Percentiles rank a stretch among this genome's conserved stretches.
These are phyloP conservation scores for Aphis craccivora DNA, from an alignment of 1,140 invertebrate genomes.

Conservation along the genomic window DNA sequence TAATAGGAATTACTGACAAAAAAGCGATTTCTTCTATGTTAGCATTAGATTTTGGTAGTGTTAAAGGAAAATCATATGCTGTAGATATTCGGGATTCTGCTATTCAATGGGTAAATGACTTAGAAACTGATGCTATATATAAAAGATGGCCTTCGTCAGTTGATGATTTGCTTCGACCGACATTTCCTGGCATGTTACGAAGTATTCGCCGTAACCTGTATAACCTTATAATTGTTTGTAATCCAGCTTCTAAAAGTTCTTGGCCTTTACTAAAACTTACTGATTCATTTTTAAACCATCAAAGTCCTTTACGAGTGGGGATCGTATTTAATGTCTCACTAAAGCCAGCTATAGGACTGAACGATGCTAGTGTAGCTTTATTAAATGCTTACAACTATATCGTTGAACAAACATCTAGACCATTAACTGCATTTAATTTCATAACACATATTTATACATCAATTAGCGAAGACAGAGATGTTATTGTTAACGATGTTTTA, in stretches of 20 bases:
- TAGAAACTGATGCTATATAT: slow-evolving; percentile 90
- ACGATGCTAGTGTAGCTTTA: slow-evolving; percentile 83
- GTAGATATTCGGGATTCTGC: slow-evolving; percentile 92
- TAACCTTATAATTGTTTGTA: slow-evolving; percentile 87
- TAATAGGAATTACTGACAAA: slow-evolving; percentile 61
- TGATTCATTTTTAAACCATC: slow-evolving; percentile 91
- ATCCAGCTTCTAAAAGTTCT: slow-evolving; percentile 79
- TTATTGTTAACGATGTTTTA: slow-evolving; percentile 74
- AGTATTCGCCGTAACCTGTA: slow-evolving; percentile 95
- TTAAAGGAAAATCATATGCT: slow-evolving; percentile 77
- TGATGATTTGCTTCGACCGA: slow-evolving; percentile 90
- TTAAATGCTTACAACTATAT: slow-evolving; percentile 94
- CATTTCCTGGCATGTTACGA: slow-evolving; percentile 95
- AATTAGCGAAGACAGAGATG: slow-evolving; percentile 65
- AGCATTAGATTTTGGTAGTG: slow-evolving; percentile 77
- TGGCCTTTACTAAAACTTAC: slow-evolving; percentile 82
- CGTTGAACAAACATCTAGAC: slow-evolving; percentile 73
- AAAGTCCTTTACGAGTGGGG: slow-evolving; percentile 88
- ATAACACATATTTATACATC: slow-evolving; percentile 74
- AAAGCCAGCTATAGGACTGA: slow-evolving; percentile 69
- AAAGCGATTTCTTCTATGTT: slow-evolving; percentile 67
- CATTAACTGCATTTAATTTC: slow-evolving; percentile 80
- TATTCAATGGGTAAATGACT: slow-evolving; percentile 93
- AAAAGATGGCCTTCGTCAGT: slow-evolving; percentile 85
- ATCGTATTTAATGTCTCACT: slow-evolving; percentile 82